Evolutionary conservation across 2,797 vertebrate genomes (phyloP), one percentile per base, ranked within the genome.

Genomic region (Pseudochirops corinnae): DNA sequence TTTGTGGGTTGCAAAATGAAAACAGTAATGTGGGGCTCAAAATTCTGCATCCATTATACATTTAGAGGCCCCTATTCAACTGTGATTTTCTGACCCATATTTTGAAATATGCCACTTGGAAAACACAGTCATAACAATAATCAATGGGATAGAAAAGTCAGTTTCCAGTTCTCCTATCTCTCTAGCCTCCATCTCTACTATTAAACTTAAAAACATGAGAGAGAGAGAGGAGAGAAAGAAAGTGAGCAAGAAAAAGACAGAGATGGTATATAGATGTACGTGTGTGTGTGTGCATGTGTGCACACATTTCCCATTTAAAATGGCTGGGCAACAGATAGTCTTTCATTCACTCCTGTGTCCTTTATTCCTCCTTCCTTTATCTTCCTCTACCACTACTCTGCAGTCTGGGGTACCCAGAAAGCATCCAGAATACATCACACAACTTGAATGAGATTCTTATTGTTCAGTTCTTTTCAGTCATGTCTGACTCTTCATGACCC

Each of bases 141-240:
- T 67, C 31, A n/a, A 33, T n/a, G 13, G 33, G 62, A 33, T 0
- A n/a, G 33, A 67, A 5, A 16, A 67, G 33, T n/a, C 33, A 67
- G 62, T 14, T 67, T 67, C 62, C 33, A n/a, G 31, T 33, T 14
- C 13, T 67, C 33, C 31, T 33, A 62, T 62, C 12, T 67, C 33
- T 67, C 62, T n/a, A 67, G 33, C 5, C 62, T 67, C 62, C 62
- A 67, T n/a, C 12, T 67, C 4, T n/a, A 33, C 60, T n/a, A 67
- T 67, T 13, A 67, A 67, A 16, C 62, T 67, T 6, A 3, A 95
- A 82, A 90, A 28, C 12, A 95, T 2, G 13, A 28, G 28, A 21
- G 46, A 0, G 46, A 0, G n/a, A 1, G 0, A 16, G 74, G 46
- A 53, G 16, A 91, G 14, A 55, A 62, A 33, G 21, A 0, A 0